Evolutionary conservation across 64 coral and sea anemone species (phyloP).

Genomic region (Actinia equina): DNA sequence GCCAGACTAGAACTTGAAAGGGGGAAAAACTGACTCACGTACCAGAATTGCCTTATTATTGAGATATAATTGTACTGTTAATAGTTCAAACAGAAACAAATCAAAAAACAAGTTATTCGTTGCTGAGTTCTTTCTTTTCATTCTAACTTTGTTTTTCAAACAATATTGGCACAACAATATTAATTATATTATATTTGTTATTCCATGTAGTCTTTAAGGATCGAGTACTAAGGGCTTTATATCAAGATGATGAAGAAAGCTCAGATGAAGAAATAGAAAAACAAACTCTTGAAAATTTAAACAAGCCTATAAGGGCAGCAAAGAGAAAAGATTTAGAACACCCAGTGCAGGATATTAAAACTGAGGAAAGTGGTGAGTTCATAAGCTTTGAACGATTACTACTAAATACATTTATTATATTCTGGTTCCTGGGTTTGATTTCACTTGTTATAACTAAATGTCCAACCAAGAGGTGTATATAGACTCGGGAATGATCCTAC

Average conservation of each 20-base stretch:
- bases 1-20: too few relatives aligned
- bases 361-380: not conserved
- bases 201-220: not conserved
- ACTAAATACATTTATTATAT: not conserved
- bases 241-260: slow-evolving; percentile 7
- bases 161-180: not conserved
- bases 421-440: too few relatives aligned
- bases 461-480: too few relatives aligned
- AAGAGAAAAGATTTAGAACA: not conserved
- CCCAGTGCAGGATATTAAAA: not conserved
- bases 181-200: not conserved
- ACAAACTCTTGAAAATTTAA: not conserved
- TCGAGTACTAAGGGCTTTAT: not conserved
- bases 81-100: too few relatives aligned
- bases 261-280: slow-evolving; percentile 1
- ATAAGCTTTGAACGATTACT: not conserved
- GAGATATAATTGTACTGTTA: too few relatives aligned
- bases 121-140: not conserved
- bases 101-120: too few relatives aligned
- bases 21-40: too few relatives aligned
- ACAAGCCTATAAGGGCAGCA: not conserved
- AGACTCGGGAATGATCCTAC: too few relatives aligned
- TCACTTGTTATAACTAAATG: too few relatives aligned
- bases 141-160: not conserved
- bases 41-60: too few relatives aligned